Evolutionary conservation across 2,888 invertebrate species (phyloP).

Genomic region (Oscheius sp.): DNA sequence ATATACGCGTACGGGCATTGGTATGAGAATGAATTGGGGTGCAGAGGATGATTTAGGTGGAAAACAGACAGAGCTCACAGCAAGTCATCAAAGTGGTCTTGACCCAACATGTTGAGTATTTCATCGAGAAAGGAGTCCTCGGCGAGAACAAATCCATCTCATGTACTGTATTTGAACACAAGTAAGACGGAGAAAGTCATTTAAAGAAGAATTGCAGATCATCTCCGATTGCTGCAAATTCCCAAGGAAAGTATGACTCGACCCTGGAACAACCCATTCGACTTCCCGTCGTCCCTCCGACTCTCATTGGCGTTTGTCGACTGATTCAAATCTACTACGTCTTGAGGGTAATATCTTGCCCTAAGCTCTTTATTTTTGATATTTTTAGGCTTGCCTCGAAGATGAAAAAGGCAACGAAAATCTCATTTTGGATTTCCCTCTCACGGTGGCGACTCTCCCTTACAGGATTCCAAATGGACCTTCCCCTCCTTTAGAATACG

Average conservation of each 20-base stretch:
- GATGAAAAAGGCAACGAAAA: constrained; percentile 82
- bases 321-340: constrained; percentile 83
- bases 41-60: constrained; percentile 60
- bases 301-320: constrained; percentile 82
- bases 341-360: constrained; percentile 78
- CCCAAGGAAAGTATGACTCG: constrained; percentile 78
- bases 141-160: constrained; percentile 82
- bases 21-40: constrained; percentile 73
- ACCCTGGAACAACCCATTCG: constrained; percentile 79
- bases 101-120: constrained; percentile 80
- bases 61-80: constrained; percentile 54
- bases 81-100: constrained; percentile 58
- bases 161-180: constrained; percentile 82
- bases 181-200: constrained; percentile 62
- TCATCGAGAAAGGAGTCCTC: constrained; percentile 82
- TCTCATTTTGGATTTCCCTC: constrained; percentile 82
- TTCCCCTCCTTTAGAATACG: constrained; percentile 71
- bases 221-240: constrained; percentile 64
- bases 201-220: constrained; percentile 48
- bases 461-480: constrained; percentile 74
- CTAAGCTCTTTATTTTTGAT: not conserved
- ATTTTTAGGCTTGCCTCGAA: constrained; percentile 80
- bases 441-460: constrained; percentile 84
- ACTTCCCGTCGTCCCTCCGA: constrained; percentile 83
- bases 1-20: constrained; percentile 73